A percentile compares a stretch with the other conserved stretches of the same genome.
Conservation (phyloP, 2,113 vertebrate genomes). For the Oophaga pumilio region DNA sequence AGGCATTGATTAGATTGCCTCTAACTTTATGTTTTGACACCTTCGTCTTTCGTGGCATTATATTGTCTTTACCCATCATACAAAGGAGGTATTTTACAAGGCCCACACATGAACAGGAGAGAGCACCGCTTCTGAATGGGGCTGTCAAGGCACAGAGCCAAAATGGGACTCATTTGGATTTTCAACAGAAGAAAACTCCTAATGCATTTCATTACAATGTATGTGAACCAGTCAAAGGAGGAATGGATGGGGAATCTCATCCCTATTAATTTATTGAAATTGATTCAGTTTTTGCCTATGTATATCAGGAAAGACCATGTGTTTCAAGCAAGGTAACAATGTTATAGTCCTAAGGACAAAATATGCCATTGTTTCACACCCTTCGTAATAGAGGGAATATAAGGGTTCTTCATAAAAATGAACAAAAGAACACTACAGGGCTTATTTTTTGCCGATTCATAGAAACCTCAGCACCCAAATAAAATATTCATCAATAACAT, state of each 20-base stretch:
- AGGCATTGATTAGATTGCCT: constrained; percentile 93
- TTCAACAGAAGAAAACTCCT: constrained; percentile 84
- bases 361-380: constrained; percentile 69
- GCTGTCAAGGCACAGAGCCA: constrained; percentile 86
- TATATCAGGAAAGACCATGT: constrained; percentile 79
- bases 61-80: constrained; percentile 89
- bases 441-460: neutral
- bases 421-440: neutral
- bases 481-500: neutral
- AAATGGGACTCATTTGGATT: constrained; percentile 86
- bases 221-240: constrained; percentile 81
- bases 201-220: constrained; percentile 85
- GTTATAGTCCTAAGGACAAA: constrained; percentile 75
- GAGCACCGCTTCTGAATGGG: constrained; percentile 81
- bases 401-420: constrained; percentile 63
- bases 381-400: constrained; percentile 70
- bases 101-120: constrained; percentile 86
- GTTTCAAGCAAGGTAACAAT: constrained; percentile 80
- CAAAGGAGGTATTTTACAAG: constrained; percentile 88
- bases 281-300: constrained; percentile 73
- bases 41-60: constrained; percentile 88
- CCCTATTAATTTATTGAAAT: constrained; percentile 86
- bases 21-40: constrained; percentile 86
- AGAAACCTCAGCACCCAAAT: neutral
- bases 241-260: constrained; percentile 80